Base-by-base conservation (phyloP, 2,888 invertebrate species). In the Stegana nigrithorax region DNA sequence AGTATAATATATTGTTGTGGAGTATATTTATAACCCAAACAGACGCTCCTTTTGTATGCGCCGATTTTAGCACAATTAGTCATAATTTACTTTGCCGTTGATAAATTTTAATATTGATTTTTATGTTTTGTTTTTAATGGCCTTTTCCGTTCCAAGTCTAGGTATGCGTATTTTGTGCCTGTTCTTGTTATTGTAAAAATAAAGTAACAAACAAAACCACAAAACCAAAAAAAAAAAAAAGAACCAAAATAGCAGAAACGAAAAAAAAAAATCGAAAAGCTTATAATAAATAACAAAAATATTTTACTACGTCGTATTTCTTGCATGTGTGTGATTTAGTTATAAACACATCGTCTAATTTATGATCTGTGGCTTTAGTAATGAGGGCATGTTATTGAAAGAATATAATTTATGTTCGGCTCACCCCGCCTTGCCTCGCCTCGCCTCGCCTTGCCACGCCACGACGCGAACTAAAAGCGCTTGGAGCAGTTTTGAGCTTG, bases 41-140 rank as follows among this genome's bases (percentile, higher is more conserved):
- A 39, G 14, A 25, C 51, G 60, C n/a, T 53, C 69, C 69, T 68
- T 63, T 56, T 63, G 75, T 73, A 77, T 71, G 29, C 29, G 53
- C 32, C 75, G 75, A 67, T 75, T 77, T 79, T 75, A 75, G 75
- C 80, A 75, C 80, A 79, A 79, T 79, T 75, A 77, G 80, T 77
- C 75, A 75, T 77, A 77, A 78, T 75, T 75, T 79, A 79, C 73
- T 65, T 66, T 56, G 63, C 44, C 57, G 60, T 66, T 71, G 80
- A 75, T 75, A 79, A 79, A 71, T 55, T 65, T 68, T 53, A 63
- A 73, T 75, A 75, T 75, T 75, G 80, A 77, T 79, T 75, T 75
- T 78, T 64, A 29, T 64, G 67, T 75, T 77, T 73, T 10, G 7
- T 12, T n/a, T 32, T 29, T 32, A 25, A 12, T 23, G 12, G 21